Evolutionary conservation across 1,140 invertebrate species (phyloP).

Genomic region (Araneus ventricosus): DNA sequence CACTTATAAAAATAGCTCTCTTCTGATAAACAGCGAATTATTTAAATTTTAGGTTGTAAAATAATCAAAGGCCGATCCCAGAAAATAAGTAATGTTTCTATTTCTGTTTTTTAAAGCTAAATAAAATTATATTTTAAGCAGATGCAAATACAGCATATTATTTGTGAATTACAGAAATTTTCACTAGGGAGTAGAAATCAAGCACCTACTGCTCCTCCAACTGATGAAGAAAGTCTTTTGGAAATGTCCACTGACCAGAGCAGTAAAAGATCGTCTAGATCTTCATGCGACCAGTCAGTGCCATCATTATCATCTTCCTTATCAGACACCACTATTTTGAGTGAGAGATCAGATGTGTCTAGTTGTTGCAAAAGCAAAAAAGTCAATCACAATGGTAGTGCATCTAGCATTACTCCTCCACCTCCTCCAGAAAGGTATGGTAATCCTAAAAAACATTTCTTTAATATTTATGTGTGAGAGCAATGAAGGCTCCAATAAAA

Average conservation of each 20-base stretch:
- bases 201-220: slow-evolving; percentile 42
- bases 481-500: background rate
- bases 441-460: background rate
- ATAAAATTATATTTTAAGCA: too few relatives aligned
- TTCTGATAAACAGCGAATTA: too few relatives aligned
- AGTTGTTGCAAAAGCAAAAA: slow-evolving; percentile 63
- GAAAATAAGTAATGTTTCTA: too few relatives aligned
- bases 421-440: slow-evolving; percentile 76
- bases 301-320: slow-evolving; percentile 64
- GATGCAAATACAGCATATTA: too few relatives aligned
- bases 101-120: too few relatives aligned
- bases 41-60: too few relatives aligned
- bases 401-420: slow-evolving; percentile 64
- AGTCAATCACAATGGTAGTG: slow-evolving; percentile 67
- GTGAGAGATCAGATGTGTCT: slow-evolving; percentile 28
- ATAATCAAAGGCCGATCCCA: too few relatives aligned
- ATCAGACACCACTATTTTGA: slow-evolving; percentile 29
- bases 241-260: slow-evolving; percentile 31
- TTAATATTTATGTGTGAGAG: background rate
- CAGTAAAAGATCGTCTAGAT: slow-evolving; percentile 75
- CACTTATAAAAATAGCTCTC: too few relatives aligned
- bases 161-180: slow-evolving; percentile 82
- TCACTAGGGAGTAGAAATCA: slow-evolving; percentile 79
- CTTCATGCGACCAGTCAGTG: slow-evolving; percentile 69
- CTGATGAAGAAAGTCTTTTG: slow-evolving; percentile 58